Conservation (phyloP, 2,797 vertebrate genomes). For the Rhinoraja longicauda region DNA sequence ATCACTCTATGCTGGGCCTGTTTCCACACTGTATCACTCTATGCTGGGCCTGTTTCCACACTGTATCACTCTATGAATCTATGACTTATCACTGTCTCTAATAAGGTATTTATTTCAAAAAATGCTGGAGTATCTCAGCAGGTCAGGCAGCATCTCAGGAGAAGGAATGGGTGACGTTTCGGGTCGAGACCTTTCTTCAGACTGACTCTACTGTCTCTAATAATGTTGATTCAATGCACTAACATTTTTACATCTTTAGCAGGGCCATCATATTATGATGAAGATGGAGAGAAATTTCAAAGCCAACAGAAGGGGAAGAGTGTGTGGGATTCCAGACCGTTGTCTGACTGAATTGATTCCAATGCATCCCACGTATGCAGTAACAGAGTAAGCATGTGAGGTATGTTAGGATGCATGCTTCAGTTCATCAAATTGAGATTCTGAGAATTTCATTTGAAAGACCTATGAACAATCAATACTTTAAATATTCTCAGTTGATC, state of each 20-base stretch:
- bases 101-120: no score
- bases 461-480: background rate
- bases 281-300: slow-evolving; percentile 29
- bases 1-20: no score
- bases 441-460: slow-evolving; percentile 27
- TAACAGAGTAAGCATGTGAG: background rate
- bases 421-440: background rate
- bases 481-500: background rate
- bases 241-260: background rate
- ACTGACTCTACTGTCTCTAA: background rate
- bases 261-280: slow-evolving; percentile 11
- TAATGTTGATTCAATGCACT: background rate
- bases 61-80: no score
- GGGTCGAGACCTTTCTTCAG: no score
- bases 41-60: no score
- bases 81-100: no score
- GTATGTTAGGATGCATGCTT: background rate
- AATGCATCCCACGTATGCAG: background rate
- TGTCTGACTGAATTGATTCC: background rate
- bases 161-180: no score
- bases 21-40: no score
- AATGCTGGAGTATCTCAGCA: no score
- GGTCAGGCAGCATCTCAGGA: no score
- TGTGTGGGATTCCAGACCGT: background rate
- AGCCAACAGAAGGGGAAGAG: slow-evolving; percentile 2